phyloP scores from a whole-genome alignment of 2,797 vertebrate species.

The Clarias fuscus region DNA sequence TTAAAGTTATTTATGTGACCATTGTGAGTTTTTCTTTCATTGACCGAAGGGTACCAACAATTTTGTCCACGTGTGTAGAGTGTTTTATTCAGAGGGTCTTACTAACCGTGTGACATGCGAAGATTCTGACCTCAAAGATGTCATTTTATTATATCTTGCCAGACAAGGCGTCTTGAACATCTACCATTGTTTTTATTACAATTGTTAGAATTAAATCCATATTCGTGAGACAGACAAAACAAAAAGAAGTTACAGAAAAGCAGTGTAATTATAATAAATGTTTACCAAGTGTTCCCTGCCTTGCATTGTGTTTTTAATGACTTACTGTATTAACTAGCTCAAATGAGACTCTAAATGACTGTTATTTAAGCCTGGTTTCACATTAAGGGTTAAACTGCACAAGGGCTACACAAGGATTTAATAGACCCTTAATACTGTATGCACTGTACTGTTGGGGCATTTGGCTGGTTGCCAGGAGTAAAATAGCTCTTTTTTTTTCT shows the following conservation, averaged over 20 bases:
- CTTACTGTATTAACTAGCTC: background rate
- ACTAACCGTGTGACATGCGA: constrained; percentile 30
- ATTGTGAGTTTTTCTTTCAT: no score
- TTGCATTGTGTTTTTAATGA: background rate
- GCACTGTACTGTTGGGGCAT: background rate
- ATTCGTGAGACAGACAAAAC: background rate
- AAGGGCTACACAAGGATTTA: background rate
- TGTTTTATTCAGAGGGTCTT: constrained; percentile 40
- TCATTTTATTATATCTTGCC: background rate
- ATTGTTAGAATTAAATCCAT: background rate
- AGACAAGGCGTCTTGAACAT: background rate
- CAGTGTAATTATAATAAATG: background rate
- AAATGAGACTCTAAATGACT: background rate
- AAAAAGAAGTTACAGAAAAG: background rate
- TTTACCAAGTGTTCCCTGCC: background rate
- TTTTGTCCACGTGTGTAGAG: no score
- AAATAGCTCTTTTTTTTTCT: no score
- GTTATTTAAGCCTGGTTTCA: constrained; percentile 1
- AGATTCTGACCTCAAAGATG: background rate
- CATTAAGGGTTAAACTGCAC: background rate
- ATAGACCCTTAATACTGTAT: background rate
- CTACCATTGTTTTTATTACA: background rate
- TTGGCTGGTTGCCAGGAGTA: background rate
- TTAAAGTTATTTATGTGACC: no score
- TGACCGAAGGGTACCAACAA: no score